Conservation (phyloP, 1,140 invertebrate species). For the Drosophila leontia region DNA sequence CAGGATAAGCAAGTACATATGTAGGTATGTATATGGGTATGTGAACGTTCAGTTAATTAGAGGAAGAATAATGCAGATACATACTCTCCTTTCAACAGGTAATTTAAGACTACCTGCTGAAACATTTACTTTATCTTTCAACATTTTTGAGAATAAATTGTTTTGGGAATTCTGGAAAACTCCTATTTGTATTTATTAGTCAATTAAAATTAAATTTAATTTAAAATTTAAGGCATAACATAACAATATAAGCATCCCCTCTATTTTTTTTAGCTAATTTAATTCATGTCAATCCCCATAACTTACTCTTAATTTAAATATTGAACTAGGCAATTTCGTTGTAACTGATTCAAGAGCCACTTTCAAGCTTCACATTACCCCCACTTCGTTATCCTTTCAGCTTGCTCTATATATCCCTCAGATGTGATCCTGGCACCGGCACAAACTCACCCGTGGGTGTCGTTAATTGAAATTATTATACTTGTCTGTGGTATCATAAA, state of each 20-base stretch:
- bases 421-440: constrained; percentile 18
- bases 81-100: constrained; percentile 12
- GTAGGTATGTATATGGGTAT: constrained; percentile 13
- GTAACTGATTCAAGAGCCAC: constrained; percentile 2
- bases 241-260: too few relatives aligned
- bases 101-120: constrained; percentile 23
- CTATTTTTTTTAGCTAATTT: too few relatives aligned
- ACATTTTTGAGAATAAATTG: constrained; percentile 29
- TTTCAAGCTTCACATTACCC: background rate
- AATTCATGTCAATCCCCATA: background rate
- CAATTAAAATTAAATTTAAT: background rate
- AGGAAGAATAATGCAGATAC: constrained; percentile 61
- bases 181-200: background rate
- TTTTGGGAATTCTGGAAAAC: background rate
- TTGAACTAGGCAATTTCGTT: background rate
- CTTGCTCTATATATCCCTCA: constrained; percentile 3
- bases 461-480: constrained; percentile 84
- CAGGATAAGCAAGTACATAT: background rate
- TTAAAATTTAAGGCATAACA: too few relatives aligned
- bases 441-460: constrained; percentile 79
- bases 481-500: constrained; percentile 84
- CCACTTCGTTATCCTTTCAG: background rate
- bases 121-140: constrained; percentile 1
- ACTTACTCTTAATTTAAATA: background rate
- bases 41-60: constrained; percentile 70